phyloP scores from a whole-genome alignment of 2,113 vertebrate genomes.

The Myocastor coypus region DNA sequence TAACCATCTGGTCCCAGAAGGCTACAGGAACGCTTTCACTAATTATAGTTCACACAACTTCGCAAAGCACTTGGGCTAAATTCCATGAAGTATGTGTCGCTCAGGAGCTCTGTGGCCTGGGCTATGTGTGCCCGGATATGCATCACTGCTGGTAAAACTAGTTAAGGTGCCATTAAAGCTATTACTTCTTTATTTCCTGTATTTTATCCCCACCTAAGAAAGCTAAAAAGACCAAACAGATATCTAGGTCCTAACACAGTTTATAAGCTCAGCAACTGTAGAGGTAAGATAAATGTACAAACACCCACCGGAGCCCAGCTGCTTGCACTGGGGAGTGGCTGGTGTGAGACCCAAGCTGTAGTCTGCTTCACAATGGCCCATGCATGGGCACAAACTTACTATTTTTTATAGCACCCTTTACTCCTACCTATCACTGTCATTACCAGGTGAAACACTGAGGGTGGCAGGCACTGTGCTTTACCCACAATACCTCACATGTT shows the following conservation, averaged over 20 bases:
- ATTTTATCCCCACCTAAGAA: neutral
- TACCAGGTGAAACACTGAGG: rapidly evolving
- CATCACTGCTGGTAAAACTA: neutral
- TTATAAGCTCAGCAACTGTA: neutral
- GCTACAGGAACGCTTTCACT: neutral
- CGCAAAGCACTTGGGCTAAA: neutral
- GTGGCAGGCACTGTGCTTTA: neutral
- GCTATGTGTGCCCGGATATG: too few relatives aligned
- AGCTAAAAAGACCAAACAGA: neutral
- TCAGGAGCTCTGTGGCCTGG: neutral
- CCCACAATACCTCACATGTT: rapidly evolving
- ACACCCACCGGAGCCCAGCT: neutral
- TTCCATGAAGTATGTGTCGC: neutral
- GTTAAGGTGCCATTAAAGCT: neutral
- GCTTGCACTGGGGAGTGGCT: neutral
- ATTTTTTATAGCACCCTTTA: neutral
- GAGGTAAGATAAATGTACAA: neutral
- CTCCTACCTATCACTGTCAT: too few relatives aligned
- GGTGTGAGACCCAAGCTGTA: neutral
- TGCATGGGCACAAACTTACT: neutral
- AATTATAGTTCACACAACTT: neutral
- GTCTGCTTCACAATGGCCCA: too few relatives aligned
- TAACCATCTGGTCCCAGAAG: neutral
- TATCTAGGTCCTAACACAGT: neutral
- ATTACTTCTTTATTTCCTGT: neutral